phyloP scores from a whole-genome alignment of 2,113 vertebrate species.

The Panthera leo region DNA sequence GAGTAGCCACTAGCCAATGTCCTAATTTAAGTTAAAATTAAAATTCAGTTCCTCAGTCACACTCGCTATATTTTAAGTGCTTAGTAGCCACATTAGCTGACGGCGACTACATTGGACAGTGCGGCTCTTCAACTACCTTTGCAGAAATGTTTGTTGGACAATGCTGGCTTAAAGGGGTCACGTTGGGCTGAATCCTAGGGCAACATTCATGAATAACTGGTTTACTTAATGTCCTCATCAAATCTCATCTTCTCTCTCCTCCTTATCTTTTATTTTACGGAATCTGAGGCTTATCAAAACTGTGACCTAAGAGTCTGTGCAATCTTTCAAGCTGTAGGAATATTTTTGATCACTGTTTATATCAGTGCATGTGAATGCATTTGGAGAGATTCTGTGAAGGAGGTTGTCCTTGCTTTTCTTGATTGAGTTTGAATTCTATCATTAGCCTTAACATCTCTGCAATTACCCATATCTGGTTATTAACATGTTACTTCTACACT shows the following conservation, averaged over 20 bases:
- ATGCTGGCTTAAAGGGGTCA: not conserved
- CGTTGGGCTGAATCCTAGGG: not conserved
- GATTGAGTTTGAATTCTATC: conserved; percentile 59
- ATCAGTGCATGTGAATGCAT: conserved; percentile 40
- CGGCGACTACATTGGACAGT: not conserved
- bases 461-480: conserved; percentile 65
- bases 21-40: not conserved
- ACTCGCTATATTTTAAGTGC: not conserved
- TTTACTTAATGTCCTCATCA: not conserved
- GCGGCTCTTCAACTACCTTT: not conserved
- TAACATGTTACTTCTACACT: conserved; percentile 67
- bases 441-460: conserved; percentile 62
- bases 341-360: conserved; percentile 60
- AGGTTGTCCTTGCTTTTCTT: conserved; percentile 49
- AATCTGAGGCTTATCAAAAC: conserved; percentile 16
- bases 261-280: not conserved
- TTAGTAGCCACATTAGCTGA: not conserved
- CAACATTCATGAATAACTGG: not conserved
- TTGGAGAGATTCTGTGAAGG: conserved; percentile 34
- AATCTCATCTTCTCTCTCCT: not conserved
- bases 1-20: not conserved
- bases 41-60: not conserved
- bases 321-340: conserved; percentile 47
- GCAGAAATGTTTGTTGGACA: not conserved
- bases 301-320: conserved; percentile 44